Evolutionary conservation across 2,888 invertebrate species (phyloP).

Genomic region (Pristionchus entomophagus): DNA sequence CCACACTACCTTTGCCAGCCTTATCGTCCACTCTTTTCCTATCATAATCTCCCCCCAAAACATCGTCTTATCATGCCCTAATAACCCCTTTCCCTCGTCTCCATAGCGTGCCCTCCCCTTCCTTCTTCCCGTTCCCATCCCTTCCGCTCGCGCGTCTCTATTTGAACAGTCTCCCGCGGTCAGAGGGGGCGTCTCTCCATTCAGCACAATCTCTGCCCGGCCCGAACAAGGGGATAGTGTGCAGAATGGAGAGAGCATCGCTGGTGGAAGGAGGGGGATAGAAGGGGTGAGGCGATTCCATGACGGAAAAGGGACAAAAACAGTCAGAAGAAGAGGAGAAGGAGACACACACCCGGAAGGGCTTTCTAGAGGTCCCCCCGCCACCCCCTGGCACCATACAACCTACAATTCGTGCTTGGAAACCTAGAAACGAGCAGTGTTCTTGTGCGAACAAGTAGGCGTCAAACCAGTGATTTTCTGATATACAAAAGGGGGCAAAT

Average conservation of each 20-base stretch:
- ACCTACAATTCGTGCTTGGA: too few species aligned
- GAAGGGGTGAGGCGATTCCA: neutral
- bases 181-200: too few species aligned
- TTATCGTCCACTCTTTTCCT: neutral
- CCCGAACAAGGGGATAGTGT: too few species aligned
- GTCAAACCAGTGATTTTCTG: too few species aligned
- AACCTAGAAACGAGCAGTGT: too few species aligned
- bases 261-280: neutral
- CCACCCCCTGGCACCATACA: neutral
- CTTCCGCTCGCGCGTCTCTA: too few species aligned
- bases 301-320: neutral
- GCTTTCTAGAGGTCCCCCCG: neutral
- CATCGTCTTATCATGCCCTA: neutral
- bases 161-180: constrained; percentile 24
- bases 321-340: neutral
- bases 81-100: too few species aligned
- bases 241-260: too few species aligned
- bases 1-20: neutral
- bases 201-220: too few species aligned
- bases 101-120: too few species aligned
- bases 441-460: too few species aligned
- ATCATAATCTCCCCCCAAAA: neutral
- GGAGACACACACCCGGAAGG: constrained; percentile 22
- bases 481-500: too few species aligned
- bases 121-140: neutral